Conservation (phyloP, 2,113 vertebrate genomes). For the Plectropomus leopardus region DNA sequence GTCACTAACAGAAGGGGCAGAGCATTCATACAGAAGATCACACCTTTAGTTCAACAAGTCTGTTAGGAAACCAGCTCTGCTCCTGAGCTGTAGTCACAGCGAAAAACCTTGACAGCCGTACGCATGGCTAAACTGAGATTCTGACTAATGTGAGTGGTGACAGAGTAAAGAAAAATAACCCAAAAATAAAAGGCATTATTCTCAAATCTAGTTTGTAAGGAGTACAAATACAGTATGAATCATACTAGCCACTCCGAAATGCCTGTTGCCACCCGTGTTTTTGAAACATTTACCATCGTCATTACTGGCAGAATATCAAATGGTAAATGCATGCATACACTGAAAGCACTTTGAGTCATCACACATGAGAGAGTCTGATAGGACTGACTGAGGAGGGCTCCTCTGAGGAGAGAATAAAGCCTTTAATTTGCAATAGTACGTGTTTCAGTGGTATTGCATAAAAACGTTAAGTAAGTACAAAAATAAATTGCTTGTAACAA, state of each 20-base stretch:
- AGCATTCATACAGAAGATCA: conserved; percentile 62
- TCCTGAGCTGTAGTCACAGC: conserved; percentile 23
- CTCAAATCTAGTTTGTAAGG: conserved; percentile 47
- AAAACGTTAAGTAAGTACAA: conserved; percentile 78
- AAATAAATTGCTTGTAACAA: conserved; percentile 84
- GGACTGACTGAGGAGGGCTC: conserved; percentile 65
- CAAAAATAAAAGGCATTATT: conserved; percentile 68
- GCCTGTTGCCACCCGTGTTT: conserved; percentile 36
- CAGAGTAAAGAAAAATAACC: conserved; percentile 25
- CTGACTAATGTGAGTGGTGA: conserved; percentile 29
- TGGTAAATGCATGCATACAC: conserved; percentile 65
- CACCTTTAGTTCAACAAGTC: conserved; percentile 53
- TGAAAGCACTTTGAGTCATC: conserved; percentile 72
- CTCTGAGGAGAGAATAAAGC: conserved; percentile 71
- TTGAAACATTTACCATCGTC: conserved; percentile 61
- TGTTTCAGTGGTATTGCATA: conserved; percentile 74
- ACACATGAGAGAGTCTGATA: conserved; percentile 51
- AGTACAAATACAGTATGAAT: conserved; percentile 46
- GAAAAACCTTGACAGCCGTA: conserved; percentile 28
- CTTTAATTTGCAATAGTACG: conserved; percentile 70
- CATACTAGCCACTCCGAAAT: conserved; percentile 33
- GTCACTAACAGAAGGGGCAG: conserved; percentile 48
- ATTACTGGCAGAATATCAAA: conserved; percentile 52
- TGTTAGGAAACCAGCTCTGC: conserved; percentile 27
- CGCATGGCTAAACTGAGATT: conserved; percentile 36